Conservation (phyloP, 2,888 invertebrate species). For the Corbicula japonica region DNA sequence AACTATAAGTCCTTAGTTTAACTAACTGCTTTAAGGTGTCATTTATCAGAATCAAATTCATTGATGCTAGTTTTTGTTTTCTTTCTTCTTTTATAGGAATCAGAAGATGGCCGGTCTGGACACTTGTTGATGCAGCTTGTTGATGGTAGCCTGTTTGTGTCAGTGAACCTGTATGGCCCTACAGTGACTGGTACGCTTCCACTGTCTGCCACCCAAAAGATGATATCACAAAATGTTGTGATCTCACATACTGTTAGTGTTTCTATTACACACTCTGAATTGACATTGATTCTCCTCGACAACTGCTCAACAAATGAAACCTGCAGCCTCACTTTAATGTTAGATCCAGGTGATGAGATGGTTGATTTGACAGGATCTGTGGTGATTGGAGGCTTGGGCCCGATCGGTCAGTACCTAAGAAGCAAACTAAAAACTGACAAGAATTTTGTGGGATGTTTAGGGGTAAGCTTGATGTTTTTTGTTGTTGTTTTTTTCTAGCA, state of each 20-base stretch:
- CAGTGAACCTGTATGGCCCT: constrained; percentile 67
- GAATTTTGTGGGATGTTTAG: constrained; percentile 81
- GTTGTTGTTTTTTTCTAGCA: background rate
- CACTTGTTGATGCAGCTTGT: constrained; percentile 72
- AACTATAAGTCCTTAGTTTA: no score
- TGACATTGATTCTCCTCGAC: constrained; percentile 69
- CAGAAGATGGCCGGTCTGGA: constrained; percentile 60
- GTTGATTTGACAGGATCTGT: constrained; percentile 63
- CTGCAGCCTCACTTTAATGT: constrained; percentile 66
- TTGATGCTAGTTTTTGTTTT: no score
- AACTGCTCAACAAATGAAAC: constrained; percentile 57
- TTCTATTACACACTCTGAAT: no score
- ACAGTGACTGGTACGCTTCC: constrained; percentile 48
- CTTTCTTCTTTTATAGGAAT: no score
- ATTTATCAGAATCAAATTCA: no score
- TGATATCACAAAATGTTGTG: constrained; percentile 63
- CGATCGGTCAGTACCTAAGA: constrained; percentile 74
- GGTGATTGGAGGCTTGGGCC: constrained; percentile 73
- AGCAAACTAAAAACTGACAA: constrained; percentile 72
- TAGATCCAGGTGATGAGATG: constrained; percentile 42
- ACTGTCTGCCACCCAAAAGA: constrained; percentile 44
- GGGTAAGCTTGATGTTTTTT: constrained; percentile 80
- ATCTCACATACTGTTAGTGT: no score
- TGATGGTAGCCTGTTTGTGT: constrained; percentile 55
- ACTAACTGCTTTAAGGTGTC: no score